phyloP scores from a whole-genome alignment of 2,888 invertebrate species.

The Pterobdella sp. region DNA sequence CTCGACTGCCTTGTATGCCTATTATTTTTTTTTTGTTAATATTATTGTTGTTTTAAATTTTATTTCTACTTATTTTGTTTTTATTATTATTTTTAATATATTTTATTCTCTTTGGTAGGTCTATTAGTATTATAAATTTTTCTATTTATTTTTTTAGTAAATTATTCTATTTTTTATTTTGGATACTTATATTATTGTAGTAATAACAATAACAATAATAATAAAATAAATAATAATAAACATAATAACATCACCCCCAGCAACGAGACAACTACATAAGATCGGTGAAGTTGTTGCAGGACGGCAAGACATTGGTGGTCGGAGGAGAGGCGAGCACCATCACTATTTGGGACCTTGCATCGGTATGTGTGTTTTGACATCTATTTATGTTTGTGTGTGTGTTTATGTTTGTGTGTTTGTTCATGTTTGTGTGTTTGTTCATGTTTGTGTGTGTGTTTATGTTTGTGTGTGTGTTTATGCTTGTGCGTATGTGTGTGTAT shows the following conservation, averaged over 20 bases:
- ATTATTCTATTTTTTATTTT: not conserved
- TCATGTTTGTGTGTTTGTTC: too few species aligned
- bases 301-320: conserved; percentile 85
- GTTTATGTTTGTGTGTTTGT: too few species aligned
- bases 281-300: conserved; percentile 83
- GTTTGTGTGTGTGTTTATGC: too few species aligned
- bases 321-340: conserved; percentile 92
- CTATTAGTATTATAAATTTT: not conserved
- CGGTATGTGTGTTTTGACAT: conserved; percentile 51
- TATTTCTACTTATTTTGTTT: not conserved
- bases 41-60: not conserved
- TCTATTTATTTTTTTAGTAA: not conserved
- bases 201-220: not conserved
- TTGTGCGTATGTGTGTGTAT: not conserved
- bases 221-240: not conserved
- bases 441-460: too few species aligned
- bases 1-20: conserved; percentile 68
- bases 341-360: conserved; percentile 89
- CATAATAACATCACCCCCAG: conserved; percentile 50
- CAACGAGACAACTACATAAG: conserved; percentile 93
- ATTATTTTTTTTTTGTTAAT: not conserved
- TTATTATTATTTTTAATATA: not conserved
- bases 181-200: not conserved
- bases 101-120: not conserved
- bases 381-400: too few species aligned